Base-by-base conservation (phyloP, 2,113 vertebrate genomes). In the Sander vitreus region DNA sequence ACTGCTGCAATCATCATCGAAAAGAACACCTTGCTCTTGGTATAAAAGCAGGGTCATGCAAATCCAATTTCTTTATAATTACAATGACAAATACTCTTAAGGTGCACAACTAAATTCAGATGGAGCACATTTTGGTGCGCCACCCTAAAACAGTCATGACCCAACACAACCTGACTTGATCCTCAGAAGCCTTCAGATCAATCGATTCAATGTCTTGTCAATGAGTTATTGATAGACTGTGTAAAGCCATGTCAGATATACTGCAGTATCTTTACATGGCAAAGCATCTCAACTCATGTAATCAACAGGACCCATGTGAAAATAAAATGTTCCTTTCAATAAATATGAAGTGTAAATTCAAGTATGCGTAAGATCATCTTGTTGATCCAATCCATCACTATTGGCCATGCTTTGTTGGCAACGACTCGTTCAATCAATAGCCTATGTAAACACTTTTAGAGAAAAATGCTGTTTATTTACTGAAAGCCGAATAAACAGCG, bases 211-310 rank as follows among this genome's bases (percentile, higher is more conserved):
- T 36, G 33, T 36, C 33, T 36, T 36, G 33, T 36, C 33, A 36
- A 36, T 36, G 33, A 36, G 39, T 58, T 78, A 67, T 43, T 73
- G 36, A 76, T 72, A 59, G 39, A 59, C 45, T 55, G 66, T 14
- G 45, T 3, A 16, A 15, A 33, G 50, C 5, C 36, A 54, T 14
- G 23, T 59, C 51, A 71, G 45, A 39, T 10, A 54, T 54, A 47
- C 53, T 27, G 11, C 18, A 57, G 55, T 27, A 33, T 57, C 33
- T 39, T 62, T 39, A 73, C 53, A 80, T 36, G 21, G 48, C 21
- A 33, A 73, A 50, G 27, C 14, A 58, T 78, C 19, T 14, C 18
- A n/a, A 15, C 12, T 23, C 23, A 67, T 50, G 23, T 14, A 39
- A 39, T 39, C 39, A 39, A 10, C 36, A 39, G 36, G 36, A 39